phyloP scores from a whole-genome alignment of 2,113 vertebrate species.

The Xenopus borealis region DNA sequence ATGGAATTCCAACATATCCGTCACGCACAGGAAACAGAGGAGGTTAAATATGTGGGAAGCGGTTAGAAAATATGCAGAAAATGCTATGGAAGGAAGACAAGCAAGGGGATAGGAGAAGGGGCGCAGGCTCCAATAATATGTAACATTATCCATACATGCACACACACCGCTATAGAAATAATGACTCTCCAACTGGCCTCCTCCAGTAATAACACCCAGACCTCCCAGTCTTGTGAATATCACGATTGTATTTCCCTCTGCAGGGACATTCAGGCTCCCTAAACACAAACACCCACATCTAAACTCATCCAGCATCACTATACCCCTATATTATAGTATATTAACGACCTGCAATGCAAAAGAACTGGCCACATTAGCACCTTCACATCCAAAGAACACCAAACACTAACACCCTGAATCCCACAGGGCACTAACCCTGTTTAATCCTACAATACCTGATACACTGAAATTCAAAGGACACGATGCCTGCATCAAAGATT shows the following conservation, averaged over 20 bases:
- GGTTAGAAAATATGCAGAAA: slow-evolving; percentile 26
- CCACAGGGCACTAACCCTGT: too few relatives aligned
- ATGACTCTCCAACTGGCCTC: too few relatives aligned
- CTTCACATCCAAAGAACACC: too few relatives aligned
- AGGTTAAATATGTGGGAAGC: slow-evolving; percentile 23
- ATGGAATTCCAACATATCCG: slow-evolving; percentile 25
- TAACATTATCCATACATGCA: not conserved
- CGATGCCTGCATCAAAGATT: too few relatives aligned
- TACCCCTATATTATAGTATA: not conserved
- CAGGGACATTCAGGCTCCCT: too few relatives aligned
- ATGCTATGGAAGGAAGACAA: slow-evolving; percentile 6
- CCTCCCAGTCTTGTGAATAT: not conserved
- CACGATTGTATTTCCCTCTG: not conserved
- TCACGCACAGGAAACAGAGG: slow-evolving; percentile 30
- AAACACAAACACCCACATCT: too few relatives aligned
- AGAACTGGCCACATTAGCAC: too few relatives aligned
- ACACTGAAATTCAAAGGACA: too few relatives aligned
- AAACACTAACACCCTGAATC: too few relatives aligned
- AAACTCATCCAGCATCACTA: too few relatives aligned
- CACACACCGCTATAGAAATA: too few relatives aligned
- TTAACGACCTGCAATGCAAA: not conserved
- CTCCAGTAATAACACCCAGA: not conserved
- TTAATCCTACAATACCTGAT: too few relatives aligned
- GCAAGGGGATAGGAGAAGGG: not conserved
- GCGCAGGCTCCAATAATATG: not conserved